Percentiles rank a stretch among this genome's conserved stretches.
phyloP scores from a whole-genome alignment of 1,140 invertebrate genomes.

The Leptinotarsa lineolata region DNA sequence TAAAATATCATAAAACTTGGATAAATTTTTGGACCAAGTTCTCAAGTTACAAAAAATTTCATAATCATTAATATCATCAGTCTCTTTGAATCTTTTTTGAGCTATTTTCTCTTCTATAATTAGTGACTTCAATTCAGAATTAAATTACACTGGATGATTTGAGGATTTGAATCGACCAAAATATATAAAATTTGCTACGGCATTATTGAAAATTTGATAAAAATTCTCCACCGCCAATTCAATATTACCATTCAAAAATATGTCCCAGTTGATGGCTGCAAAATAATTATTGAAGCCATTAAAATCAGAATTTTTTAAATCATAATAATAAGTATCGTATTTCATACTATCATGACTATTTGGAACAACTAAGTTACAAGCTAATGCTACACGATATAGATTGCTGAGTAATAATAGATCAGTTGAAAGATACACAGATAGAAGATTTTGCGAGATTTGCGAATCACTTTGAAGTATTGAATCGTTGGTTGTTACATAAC shows the following conservation, averaged over 20 bases:
- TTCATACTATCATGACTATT: neutral
- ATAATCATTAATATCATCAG: no score
- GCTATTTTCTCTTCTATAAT: no score
- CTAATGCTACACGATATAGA: constrained; percentile 14
- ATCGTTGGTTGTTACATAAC: no score
- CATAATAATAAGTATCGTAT: constrained; percentile 15
- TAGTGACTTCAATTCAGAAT: constrained; percentile 15
- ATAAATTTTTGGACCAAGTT: no score
- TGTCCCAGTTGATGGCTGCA: neutral
- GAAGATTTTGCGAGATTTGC: neutral
- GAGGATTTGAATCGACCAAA: neutral
- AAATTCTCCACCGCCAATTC: neutral
- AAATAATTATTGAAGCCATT: neutral
- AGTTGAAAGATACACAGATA: neutral
- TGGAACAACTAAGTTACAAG: neutral
- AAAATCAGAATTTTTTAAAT: constrained; percentile 8
- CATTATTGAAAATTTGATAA: constrained; percentile 19
- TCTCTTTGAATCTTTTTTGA: no score
- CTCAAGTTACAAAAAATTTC: no score
- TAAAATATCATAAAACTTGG: no score
- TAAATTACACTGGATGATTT: constrained; percentile 17
- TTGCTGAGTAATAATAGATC: constrained; percentile 15
- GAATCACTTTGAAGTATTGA: no score
- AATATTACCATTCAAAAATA: neutral
- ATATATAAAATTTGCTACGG: constrained; percentile 1